Evolutionary conservation across 2,888 invertebrate species (phyloP).

Genomic region (Apantesis nais): DNA sequence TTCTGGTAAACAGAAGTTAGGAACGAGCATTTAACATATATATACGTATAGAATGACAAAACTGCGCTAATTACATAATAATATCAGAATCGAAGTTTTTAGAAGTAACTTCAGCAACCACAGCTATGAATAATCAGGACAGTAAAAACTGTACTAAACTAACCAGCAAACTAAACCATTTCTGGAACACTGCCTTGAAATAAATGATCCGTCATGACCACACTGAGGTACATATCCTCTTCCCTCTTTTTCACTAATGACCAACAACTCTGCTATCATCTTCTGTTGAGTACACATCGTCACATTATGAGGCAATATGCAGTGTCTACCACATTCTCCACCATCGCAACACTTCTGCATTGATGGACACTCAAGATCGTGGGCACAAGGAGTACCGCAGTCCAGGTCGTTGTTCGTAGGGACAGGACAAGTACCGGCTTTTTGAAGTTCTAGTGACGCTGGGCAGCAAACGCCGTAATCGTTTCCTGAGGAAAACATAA

Average conservation of each 20-base stretch:
- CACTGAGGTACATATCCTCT: slow-evolving; percentile 95
- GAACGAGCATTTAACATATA: not conserved
- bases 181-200: slow-evolving; percentile 91
- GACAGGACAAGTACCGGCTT: slow-evolving; percentile 91
- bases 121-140: too few relatives aligned
- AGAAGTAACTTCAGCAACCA: too few relatives aligned
- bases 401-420: slow-evolving; percentile 69
- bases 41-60: not conserved
- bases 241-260: slow-evolving; percentile 92
- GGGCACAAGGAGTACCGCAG: slow-evolving; percentile 89
- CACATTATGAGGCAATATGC: slow-evolving; percentile 90
- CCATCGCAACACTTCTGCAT: slow-evolving; percentile 93
- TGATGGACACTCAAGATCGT: slow-evolving; percentile 93
- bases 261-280: slow-evolving; percentile 90
- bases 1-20: not conserved
- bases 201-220: slow-evolving; percentile 88
- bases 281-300: slow-evolving; percentile 92
- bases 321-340: slow-evolving; percentile 90
- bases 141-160: slow-evolving; percentile 28
- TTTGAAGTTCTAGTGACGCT: slow-evolving; percentile 90
- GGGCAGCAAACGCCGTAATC: slow-evolving; percentile 96
- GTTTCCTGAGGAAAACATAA: slow-evolving; percentile 80
- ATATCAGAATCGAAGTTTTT: not conserved
- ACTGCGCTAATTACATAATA: not conserved
- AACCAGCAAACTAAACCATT: slow-evolving; percentile 94